Evolutionary conservation across 2,797 vertebrate species (phyloP).

Genomic region (Crocidura indochinensis): DNA sequence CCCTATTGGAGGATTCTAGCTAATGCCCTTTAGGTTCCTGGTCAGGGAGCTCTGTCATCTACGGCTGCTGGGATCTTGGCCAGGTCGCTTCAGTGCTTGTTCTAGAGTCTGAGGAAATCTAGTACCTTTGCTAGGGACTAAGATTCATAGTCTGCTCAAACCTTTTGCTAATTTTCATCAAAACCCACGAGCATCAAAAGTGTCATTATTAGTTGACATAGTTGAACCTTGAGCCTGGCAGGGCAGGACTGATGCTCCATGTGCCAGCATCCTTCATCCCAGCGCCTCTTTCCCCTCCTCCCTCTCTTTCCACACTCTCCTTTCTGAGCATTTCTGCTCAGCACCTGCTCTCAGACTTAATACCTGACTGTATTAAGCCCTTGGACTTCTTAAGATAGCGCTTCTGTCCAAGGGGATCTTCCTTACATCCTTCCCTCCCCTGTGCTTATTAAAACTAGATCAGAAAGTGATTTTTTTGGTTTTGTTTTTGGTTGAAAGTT

Average conservation of each 20-base stretch:
- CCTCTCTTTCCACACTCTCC: conserved; percentile 15
- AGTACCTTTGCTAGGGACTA: background rate
- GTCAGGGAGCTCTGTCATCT: background rate
- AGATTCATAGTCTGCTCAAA: conserved; percentile 12
- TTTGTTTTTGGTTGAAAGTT: background rate
- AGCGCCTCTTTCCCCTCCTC: background rate
- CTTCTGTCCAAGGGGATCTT: conserved; percentile 29
- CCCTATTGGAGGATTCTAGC: conserved; percentile 17
- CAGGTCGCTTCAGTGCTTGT: background rate
- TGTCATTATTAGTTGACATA: background rate
- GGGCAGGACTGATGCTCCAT: background rate
- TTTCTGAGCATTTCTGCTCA: conserved; percentile 43
- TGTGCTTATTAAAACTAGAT: conserved; percentile 43
- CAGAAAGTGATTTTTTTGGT: conserved; percentile 52
- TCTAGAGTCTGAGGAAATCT: conserved; percentile 22
- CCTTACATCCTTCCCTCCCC: background rate
- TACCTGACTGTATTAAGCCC: background rate
- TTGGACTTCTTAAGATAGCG: background rate
- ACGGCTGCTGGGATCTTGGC: background rate
- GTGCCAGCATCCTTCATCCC: background rate
- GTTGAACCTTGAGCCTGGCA: background rate
- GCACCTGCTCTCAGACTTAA: background rate
- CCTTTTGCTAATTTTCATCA: conserved; percentile 1
- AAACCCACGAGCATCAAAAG: background rate
- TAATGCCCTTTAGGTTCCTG: conserved; percentile 14